phyloP scores from a whole-genome alignment of 1,140 invertebrate genomes.

The Dreissena rostriformis region DNA sequence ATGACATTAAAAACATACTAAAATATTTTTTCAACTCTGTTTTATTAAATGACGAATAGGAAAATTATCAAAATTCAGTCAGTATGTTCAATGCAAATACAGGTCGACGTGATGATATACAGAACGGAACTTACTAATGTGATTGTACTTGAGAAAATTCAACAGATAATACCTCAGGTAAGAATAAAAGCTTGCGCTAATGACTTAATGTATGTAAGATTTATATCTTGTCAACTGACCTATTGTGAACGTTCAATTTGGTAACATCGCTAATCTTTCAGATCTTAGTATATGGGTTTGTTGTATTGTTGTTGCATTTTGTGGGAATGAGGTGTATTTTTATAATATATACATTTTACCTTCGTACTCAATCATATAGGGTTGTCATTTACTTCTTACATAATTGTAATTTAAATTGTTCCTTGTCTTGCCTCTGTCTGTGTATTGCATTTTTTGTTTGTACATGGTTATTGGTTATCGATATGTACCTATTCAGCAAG shows the following conservation, averaged over 20 bases:
- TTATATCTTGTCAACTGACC: no score
- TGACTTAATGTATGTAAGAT: no score
- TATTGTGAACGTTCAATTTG: no score
- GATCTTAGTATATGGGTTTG: no score
- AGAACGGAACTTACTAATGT: neutral
- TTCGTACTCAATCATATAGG: no score
- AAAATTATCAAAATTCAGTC: neutral
- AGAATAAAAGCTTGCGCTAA: neutral
- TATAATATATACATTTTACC: no score
- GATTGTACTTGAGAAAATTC: neutral
- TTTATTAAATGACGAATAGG: neutral
- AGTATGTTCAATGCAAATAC: neutral
- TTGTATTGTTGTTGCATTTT: no score
- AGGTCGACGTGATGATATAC: neutral
- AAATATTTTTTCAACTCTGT: neutral
- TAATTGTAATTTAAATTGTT: neutral
- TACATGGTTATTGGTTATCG: neutral
- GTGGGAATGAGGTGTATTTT: no score
- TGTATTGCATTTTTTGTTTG: neutral
- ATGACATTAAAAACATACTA: neutral
- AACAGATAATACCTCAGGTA: neutral
- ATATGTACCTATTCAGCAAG: neutral
- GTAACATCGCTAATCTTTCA: no score
- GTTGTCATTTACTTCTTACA: no score
- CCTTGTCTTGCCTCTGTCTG: neutral